Base-by-base conservation (phyloP, 2,113 vertebrate genomes). In the Numenius arquata region DNA sequence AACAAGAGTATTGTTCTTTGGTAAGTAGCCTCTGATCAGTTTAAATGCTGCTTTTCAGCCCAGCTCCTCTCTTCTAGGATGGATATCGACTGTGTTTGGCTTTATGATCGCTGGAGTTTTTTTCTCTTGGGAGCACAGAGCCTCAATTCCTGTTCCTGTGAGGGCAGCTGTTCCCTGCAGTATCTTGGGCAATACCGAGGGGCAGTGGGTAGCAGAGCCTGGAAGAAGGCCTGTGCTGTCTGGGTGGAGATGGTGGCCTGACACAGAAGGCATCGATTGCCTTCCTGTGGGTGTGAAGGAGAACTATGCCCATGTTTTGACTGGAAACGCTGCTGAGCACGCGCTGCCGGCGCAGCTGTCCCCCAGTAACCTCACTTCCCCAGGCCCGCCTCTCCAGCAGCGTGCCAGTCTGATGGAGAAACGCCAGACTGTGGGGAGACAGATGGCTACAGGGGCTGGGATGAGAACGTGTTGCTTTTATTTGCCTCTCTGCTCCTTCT, bases 371-470 rank as follows among this genome's bases (percentile, higher is more conserved):
- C 72, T 40, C 7, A 0, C 45, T 45, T 45, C 32, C 17, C 56
- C 25, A 5, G 47, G 41, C 80, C 75, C 58, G 61, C 47, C 75
- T 40, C 38, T 47, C 43, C 78, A 83, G 73, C 86, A 85, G 88
- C 1, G 2, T 92, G 91, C 91, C 72, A 43, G 88, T 9, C 75
- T 71, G 88, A 32, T 50, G 5, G 80, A 30, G 78, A 34, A 17
- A 15, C n/a, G 59, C 84, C 89, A 95, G 83, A 36, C 88, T 84
- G 56, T 2, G 38, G 4, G 56, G 22, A 74, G 80, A 27, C 88
- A 90, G 66, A 85, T 90, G 92, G 78, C 80, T 79, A 10, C 78
- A 9, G n/a, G 45, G 76, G 59, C 89, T 85, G 62, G 70, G 73
- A 32, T 56, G 72, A 52, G 48, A 58, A 62, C 0, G 1, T 15